A percentile compares a stretch with the other conserved stretches of the same genome.
These are phyloP conservation scores for Anoura caudifer DNA, from an alignment of 2,113 vertebrate species.

Conservation along the genomic window DNA sequence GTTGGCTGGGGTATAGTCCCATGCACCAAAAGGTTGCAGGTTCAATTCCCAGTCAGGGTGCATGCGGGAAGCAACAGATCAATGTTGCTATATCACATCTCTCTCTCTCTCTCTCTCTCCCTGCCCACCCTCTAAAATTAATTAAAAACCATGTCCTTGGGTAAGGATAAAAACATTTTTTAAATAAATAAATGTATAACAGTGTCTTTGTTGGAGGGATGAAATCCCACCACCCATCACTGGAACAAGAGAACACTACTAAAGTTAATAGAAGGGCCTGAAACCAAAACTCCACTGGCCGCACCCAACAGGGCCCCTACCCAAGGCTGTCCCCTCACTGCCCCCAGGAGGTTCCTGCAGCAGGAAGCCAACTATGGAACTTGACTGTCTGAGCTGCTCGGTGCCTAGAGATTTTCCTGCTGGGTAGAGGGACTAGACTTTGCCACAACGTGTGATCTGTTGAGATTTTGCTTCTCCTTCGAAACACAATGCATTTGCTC, in stretches of 20 bases:
- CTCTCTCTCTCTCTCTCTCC: too few species aligned
- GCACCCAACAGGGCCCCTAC: accelerated
- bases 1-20: too few species aligned
- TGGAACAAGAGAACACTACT: not conserved
- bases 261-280: not conserved
- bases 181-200: not conserved
- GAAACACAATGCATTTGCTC: not conserved
- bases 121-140: too few species aligned
- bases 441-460: not conserved
- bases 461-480: not conserved
- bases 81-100: too few species aligned
- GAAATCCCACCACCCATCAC: not conserved
- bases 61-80: too few species aligned
- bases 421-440: not conserved
- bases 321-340: not conserved
- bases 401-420: not conserved
- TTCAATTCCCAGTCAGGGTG: too few species aligned
- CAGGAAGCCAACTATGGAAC: not conserved
- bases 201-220: not conserved
- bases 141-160: too few species aligned
- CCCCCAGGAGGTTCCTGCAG: not conserved
- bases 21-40: too few species aligned
- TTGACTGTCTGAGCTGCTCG: not conserved
- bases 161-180: too few species aligned
- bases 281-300: not conserved